A percentile compares a stretch with the other conserved stretches of the same genome.
Evolutionary conservation across 1,140 invertebrate species (phyloP).

Genomic region (Neodiprion fabricii): DNA sequence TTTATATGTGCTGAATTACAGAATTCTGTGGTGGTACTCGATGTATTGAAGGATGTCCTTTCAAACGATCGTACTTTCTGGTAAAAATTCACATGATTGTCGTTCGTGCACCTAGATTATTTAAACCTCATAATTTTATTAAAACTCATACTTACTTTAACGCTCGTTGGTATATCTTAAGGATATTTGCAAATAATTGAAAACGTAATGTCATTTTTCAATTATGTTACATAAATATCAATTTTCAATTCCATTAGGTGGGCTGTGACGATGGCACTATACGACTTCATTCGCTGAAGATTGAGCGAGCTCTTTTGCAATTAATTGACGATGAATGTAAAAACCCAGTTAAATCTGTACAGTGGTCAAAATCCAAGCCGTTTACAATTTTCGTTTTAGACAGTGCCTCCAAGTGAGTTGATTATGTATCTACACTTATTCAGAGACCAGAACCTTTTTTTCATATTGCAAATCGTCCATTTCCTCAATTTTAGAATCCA

Average conservation of each 20-base stretch:
- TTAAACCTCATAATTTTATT: background rate
- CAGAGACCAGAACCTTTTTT: slow-evolving; percentile 7
- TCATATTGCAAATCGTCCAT: background rate
- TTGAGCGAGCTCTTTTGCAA: slow-evolving; percentile 63
- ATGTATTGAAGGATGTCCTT: slow-evolving; percentile 65
- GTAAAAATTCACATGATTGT: slow-evolving; percentile 41
- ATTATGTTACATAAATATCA: background rate
- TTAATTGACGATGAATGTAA: slow-evolving; percentile 48
- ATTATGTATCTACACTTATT: slow-evolving; percentile 10
- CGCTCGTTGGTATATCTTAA: background rate
- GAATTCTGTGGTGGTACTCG: slow-evolving; percentile 48
- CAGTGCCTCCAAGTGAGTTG: slow-evolving; percentile 55
- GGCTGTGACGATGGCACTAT: slow-evolving; percentile 66
- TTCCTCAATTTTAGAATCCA: slow-evolving; percentile 54
- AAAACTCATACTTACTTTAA: no score
- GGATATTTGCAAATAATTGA: slow-evolving; percentile 1
- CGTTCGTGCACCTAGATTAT: background rate
- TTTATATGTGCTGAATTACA: slow-evolving; percentile 31
- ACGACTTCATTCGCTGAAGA: slow-evolving; percentile 55
- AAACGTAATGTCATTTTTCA: slow-evolving; percentile 15
- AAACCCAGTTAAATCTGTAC: slow-evolving; percentile 55
- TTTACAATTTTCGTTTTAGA: slow-evolving; percentile 67
- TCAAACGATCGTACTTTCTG: slow-evolving; percentile 63
- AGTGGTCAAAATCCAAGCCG: slow-evolving; percentile 68
- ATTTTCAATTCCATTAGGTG: slow-evolving; percentile 44